Evolutionary conservation across 2,113 vertebrate species (phyloP), one percentile per base, ranked within the genome.

Genomic region (Sinocyclocheilus anophthalmus): DNA sequence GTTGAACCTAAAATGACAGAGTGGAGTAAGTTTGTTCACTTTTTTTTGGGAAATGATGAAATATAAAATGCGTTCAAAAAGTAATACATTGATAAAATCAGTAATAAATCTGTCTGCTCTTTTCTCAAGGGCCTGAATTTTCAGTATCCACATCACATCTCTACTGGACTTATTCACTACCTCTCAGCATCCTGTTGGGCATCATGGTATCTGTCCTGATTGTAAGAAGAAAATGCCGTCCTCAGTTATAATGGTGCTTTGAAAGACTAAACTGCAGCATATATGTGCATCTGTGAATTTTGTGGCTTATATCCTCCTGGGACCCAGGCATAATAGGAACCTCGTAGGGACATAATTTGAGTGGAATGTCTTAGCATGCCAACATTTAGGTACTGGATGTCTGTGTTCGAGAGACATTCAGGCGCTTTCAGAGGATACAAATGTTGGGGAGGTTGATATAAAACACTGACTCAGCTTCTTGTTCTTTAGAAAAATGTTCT

Each of bases 11-110:
- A 81, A 84, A 39, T 65, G 3, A 81, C 18, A 33, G 4, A 10
- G 5, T 85, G 87, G 87, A 50, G 83, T 88, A 70, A 88, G 87
- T 88, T 57, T 50, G 18, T 24, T 26, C 9, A 9, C 8, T 20
- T 70, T 39, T 4, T 11, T 4, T 11, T 42, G 3, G 3, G 61
- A 63, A 20, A 39, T 39, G 1, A 10, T 0, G 18, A 72, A 42
- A 39, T 72, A 72, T 39, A 24, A 72, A 30, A 1, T 9, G 2
- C 50, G 33, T 39, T 1, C 1, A 12, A 37, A 24, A 18, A 57
- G 9, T 4, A 24, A 30, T n/a, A 53, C 5, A 67, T 5, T 67
- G 13, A 22, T 48, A 30, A 73, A 30, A 50, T 22, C 12, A 69
- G 0, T 65, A 26, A 57, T 50, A 22, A 11, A 39, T 8, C 8